These are phyloP conservation scores for Zaprionus inermis DNA, from an alignment of 1,140 invertebrate species.

Conservation along the genomic window DNA sequence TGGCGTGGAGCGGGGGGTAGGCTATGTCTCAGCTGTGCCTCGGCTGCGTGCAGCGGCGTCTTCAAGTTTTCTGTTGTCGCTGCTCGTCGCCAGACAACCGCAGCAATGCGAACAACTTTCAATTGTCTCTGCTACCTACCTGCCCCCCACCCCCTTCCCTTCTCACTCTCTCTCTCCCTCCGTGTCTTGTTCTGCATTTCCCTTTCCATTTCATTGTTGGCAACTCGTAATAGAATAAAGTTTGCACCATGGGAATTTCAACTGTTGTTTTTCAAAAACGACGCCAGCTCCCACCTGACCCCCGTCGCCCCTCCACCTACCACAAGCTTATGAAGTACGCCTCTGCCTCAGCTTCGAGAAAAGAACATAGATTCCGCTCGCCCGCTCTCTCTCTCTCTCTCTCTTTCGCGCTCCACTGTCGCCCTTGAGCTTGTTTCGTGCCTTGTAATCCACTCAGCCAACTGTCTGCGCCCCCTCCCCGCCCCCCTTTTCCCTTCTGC, in stretches of 20 bases:
- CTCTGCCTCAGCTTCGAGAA: slow-evolving; percentile 35
- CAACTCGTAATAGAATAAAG: slow-evolving; percentile 79
- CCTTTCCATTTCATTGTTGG: slow-evolving; percentile 42
- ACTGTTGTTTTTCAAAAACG: slow-evolving; percentile 70
- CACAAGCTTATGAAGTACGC: too few species aligned
- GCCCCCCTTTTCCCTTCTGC: neutral
- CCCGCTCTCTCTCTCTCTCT: neutral
- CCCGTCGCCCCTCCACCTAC: neutral
- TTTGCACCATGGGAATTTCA: slow-evolving; percentile 76
- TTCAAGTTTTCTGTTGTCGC: slow-evolving; percentile 18
- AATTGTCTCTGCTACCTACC: slow-evolving; percentile 67
- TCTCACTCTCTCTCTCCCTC: neutral
- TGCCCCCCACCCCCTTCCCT: neutral
- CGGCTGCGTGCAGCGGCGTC: neutral
- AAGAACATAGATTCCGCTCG: slow-evolving; percentile 63
- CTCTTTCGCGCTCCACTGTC: neutral
- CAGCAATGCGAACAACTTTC: slow-evolving; percentile 63
- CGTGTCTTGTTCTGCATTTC: slow-evolving; percentile 44
- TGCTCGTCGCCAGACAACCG: slow-evolving; percentile 54
- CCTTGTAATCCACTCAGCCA: slow-evolving; percentile 73
- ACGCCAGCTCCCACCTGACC: slow-evolving; percentile 54
- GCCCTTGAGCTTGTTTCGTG: slow-evolving; percentile 65
- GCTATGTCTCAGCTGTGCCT: slow-evolving; percentile 37
- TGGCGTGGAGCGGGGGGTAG: accelerated
- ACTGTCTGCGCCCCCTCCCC: neutral